phyloP scores from a whole-genome alignment of 2,797 vertebrate genomes.

The Aythya fuligula region DNA sequence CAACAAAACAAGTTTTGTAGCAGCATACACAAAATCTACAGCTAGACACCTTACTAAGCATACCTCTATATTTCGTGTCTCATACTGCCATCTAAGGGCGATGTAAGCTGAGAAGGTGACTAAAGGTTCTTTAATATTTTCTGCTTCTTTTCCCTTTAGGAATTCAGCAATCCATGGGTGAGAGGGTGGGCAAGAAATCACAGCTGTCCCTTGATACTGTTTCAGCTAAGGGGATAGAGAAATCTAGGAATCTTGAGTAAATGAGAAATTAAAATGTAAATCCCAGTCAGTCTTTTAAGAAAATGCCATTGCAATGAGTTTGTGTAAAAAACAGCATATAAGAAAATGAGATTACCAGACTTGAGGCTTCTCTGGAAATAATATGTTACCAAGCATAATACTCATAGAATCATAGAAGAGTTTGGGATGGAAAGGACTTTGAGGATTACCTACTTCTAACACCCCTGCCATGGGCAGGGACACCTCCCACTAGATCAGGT shows the following conservation, averaged over 20 bases:
- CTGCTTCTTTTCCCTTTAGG: neutral
- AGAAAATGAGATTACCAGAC: neutral
- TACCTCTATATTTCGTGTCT: constrained; percentile 7
- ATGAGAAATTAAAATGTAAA: neutral
- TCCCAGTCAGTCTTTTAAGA: neutral
- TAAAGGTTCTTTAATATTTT: neutral
- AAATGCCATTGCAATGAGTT: neutral
- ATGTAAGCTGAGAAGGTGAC: neutral
- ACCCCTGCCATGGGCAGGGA: neutral
- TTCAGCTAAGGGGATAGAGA: neutral
- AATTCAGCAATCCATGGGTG: neutral
- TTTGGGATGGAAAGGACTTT: neutral
- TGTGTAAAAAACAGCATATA: neutral
- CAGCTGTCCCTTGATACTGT: neutral
- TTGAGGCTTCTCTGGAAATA: neutral
- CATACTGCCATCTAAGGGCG: constrained; percentile 63
- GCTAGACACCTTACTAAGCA: neutral
- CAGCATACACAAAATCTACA: neutral
- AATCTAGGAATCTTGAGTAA: neutral
- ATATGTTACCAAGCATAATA: neutral
- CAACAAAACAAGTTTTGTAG: neutral
- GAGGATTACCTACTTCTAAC: neutral
- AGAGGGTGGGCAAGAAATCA: neutral
- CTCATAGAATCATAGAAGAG: neutral
- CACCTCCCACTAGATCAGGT: neutral